Evolutionary conservation across 2,797 vertebrate genomes (phyloP).

Genomic region (Phalanger gymnotis): DNA sequence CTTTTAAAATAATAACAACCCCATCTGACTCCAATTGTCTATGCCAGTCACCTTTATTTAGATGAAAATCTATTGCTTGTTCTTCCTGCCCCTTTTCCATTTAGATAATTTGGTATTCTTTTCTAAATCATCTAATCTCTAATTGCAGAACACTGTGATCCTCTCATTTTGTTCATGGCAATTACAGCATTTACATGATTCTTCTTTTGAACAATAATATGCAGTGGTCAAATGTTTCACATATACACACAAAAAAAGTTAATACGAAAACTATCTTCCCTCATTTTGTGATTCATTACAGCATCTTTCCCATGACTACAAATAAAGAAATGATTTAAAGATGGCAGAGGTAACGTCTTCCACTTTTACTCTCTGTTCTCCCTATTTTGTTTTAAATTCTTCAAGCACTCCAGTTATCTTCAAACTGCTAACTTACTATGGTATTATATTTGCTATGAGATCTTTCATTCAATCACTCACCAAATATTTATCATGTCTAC

Average conservation of each 20-base stretch:
- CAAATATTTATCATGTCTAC: no score
- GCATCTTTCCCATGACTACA: neutral
- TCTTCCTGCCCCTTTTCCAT: neutral
- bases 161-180: neutral
- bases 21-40: neutral
- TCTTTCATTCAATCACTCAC: no score
- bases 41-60: neutral
- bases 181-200: neutral
- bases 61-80: neutral
- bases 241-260: neutral
- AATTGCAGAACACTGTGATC: neutral
- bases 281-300: neutral
- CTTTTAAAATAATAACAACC: neutral
- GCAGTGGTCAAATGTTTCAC: neutral
- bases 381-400: no score
- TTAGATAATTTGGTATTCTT: neutral
- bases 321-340: neutral
- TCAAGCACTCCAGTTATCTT: no score
- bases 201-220: neutral
- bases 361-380: no score
- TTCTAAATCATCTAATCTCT: neutral
- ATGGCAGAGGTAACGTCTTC: no score
- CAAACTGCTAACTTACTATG: no score
- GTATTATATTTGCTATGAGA: no score
- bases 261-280: neutral